Evolutionary conservation across 2,888 invertebrate species (phyloP).

Genomic region (Dolomedes plantarius): DNA sequence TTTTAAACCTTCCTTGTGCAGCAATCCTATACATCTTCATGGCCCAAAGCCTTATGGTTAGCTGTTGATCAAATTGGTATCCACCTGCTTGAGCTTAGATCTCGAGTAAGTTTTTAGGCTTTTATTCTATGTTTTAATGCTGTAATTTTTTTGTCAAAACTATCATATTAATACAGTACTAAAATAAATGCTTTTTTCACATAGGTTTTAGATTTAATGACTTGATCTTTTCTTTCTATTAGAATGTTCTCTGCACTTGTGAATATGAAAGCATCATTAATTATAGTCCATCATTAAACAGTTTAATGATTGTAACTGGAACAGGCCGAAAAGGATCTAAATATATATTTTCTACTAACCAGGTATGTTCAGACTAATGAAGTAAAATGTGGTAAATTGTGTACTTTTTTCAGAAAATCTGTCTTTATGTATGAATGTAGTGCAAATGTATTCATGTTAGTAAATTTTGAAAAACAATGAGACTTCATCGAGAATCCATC

Average conservation of each 20-base stretch:
- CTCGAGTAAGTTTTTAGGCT: slow-evolving; percentile 79
- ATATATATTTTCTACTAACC: slow-evolving; percentile 93
- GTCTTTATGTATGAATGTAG: too few relatives aligned
- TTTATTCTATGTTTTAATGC: too few relatives aligned
- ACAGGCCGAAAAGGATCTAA: slow-evolving; percentile 92
- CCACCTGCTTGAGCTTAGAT: slow-evolving; percentile 90
- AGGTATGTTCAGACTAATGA: too few relatives aligned
- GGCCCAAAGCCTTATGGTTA: slow-evolving; percentile 94
- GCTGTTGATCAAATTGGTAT: slow-evolving; percentile 95
- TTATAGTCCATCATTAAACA: slow-evolving; percentile 93
- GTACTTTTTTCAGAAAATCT: too few relatives aligned
- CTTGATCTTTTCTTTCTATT: slow-evolving; percentile 75
- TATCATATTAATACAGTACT: neutral
- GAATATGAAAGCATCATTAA: slow-evolving; percentile 92
- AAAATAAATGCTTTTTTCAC: neutral
- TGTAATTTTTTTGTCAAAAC: too few relatives aligned
- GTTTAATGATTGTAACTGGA: slow-evolving; percentile 94
- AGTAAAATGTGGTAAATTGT: too few relatives aligned
- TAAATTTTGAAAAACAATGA: too few relatives aligned
- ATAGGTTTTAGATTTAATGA: too few relatives aligned
- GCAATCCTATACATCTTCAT: slow-evolving; percentile 97
- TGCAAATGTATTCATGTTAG: too few relatives aligned
- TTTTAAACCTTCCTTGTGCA: too few relatives aligned
- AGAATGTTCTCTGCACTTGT: slow-evolving; percentile 92
- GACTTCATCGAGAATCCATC: too few relatives aligned